Evolutionary conservation across 2,888 invertebrate genomes (phyloP).

Genomic region (Drosophila colorata): DNA sequence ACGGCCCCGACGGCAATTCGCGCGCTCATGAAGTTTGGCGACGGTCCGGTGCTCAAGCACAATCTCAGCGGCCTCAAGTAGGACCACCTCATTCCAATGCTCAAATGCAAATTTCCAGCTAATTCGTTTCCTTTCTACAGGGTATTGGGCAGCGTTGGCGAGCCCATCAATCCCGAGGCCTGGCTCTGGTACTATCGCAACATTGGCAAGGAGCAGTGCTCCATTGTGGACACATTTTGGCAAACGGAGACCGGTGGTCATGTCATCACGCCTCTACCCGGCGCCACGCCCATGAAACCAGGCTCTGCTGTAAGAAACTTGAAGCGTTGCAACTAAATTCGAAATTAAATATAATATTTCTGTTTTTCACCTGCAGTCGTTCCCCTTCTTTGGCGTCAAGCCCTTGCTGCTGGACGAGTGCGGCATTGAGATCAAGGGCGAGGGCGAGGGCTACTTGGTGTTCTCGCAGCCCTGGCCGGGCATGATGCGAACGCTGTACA

Average conservation of each 20-base stretch:
- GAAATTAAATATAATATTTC: background rate
- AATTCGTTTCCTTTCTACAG: slow-evolving; percentile 85
- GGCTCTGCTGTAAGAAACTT: slow-evolving; percentile 94
- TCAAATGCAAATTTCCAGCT: too few relatives aligned
- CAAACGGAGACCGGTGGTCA: slow-evolving; percentile 99
- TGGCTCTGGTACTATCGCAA: slow-evolving; percentile 97
- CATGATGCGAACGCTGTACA: slow-evolving; percentile 97
- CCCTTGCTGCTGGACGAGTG: slow-evolving; percentile 95
- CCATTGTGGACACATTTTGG: slow-evolving; percentile 99
- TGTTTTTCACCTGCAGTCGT: slow-evolving; percentile 87
- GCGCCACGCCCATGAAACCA: slow-evolving; percentile 98
- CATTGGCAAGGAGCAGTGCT: slow-evolving; percentile 93
- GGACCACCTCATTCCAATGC: slow-evolving; percentile 26
- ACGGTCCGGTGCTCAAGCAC: slow-evolving; percentile 92
- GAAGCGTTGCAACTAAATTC: background rate
- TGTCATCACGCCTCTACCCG: slow-evolving; percentile 97
- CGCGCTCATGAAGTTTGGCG: slow-evolving; percentile 97
- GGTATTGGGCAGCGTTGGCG: slow-evolving; percentile 98
- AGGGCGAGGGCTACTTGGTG: slow-evolving; percentile 97
- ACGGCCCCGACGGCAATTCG: slow-evolving; percentile 99
- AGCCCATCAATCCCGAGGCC: slow-evolving; percentile 99
- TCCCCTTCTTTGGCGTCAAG: slow-evolving; percentile 98
- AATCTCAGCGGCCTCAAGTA: slow-evolving; percentile 83
- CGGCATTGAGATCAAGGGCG: slow-evolving; percentile 93
- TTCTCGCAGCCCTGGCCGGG: slow-evolving; percentile 99